A percentile compares a stretch with the other conserved stretches of the same genome.
These are phyloP conservation scores for Cyprinodon diabolis DNA, from an alignment of 2,797 vertebrate genomes.

Conservation along the genomic window DNA sequence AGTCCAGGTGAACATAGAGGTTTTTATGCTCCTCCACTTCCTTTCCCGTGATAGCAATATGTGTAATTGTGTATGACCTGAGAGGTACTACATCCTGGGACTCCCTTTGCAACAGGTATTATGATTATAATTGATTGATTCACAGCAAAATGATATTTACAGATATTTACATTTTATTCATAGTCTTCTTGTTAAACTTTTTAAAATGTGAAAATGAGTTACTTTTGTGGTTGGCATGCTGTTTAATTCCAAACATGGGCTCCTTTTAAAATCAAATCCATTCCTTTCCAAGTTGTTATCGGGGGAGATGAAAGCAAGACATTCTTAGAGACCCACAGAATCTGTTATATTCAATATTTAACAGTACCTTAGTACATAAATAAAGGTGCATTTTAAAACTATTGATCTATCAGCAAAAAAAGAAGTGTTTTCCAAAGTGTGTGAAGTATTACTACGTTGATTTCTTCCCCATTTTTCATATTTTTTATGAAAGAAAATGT, in stretches of 20 bases:
- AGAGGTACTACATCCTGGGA: too few relatives aligned
- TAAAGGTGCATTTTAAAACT: not conserved
- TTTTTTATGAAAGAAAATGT: too few relatives aligned
- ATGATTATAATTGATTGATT: too few relatives aligned
- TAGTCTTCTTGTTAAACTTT: not conserved
- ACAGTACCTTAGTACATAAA: not conserved
- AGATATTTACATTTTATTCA: not conserved
- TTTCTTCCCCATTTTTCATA: too few relatives aligned
- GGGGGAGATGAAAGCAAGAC: not conserved
- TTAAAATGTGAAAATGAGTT: not conserved
- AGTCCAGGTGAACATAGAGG: too few relatives aligned
- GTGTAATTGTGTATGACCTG: too few relatives aligned
- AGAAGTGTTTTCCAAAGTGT: not conserved
- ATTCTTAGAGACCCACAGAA: too few relatives aligned
- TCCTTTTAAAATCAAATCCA: not conserved
- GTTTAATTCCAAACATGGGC: not conserved
- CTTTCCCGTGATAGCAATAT: too few relatives aligned
- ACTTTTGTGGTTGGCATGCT: not conserved
- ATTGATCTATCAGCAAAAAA: too few relatives aligned
- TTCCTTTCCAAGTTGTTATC: not conserved
- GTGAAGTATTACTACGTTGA: not conserved
- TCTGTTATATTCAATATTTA: not conserved
- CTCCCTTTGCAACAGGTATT: too few relatives aligned
- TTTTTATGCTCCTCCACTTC: too few relatives aligned
- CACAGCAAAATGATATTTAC: too few relatives aligned